Conservation (phyloP, 2,797 vertebrate species). For the Artibeus jamaicensis region DNA sequence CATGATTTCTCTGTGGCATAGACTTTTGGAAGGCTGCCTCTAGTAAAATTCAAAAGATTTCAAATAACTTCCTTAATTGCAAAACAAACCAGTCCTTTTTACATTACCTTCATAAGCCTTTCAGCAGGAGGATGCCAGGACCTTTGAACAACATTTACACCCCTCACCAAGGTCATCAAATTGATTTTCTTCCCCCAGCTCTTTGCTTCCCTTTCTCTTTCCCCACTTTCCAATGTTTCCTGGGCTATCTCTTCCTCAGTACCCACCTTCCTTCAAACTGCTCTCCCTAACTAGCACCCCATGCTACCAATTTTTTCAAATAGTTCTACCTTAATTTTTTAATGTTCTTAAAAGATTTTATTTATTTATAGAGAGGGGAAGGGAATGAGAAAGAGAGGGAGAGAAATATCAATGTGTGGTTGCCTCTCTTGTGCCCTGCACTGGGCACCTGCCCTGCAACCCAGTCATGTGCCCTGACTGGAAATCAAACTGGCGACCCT, state of each 20-base stretch:
- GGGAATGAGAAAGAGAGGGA: no score
- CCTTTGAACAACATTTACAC: slow-evolving; percentile 6
- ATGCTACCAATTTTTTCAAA: slow-evolving; percentile 18
- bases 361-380: no score
- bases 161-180: background rate
- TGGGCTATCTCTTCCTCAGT: background rate
- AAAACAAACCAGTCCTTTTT: background rate
- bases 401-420: no score
- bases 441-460: no score
- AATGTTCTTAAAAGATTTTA: no score
- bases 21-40: slow-evolving; percentile 36
- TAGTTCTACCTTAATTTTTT: background rate
- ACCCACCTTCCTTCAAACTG: background rate
- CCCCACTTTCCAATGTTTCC: background rate
- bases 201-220: background rate
- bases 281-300: background rate
- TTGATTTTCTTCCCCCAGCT: background rate
- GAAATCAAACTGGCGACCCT: no score
- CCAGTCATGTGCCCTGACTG: no score
- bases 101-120: background rate
- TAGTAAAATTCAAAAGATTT: slow-evolving; percentile 51
- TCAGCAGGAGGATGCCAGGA: background rate
- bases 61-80: background rate
- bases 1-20: slow-evolving; percentile 16
- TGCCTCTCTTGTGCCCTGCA: no score